phyloP scores from a whole-genome alignment of 2,888 invertebrate genomes.

The Leucophenga montana region DNA sequence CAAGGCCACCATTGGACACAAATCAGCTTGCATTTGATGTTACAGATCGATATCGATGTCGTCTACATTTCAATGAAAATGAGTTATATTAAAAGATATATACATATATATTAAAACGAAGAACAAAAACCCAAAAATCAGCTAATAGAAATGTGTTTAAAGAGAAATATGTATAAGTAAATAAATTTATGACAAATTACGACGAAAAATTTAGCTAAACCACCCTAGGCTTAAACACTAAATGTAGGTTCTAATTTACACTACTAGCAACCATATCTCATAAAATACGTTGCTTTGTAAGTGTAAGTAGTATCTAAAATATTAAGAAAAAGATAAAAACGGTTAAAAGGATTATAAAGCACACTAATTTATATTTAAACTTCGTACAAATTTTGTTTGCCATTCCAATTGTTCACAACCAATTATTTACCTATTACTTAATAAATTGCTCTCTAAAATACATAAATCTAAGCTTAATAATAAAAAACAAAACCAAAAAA shows the following conservation, averaged over 20 bases:
- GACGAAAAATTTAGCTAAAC: background rate
- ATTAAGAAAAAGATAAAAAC: background rate
- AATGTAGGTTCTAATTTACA: background rate
- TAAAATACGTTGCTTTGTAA: too few species aligned
- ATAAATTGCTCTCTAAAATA: background rate
- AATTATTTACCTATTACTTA: background rate
- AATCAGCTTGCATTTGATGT: constrained; percentile 4
- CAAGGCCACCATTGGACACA: background rate
- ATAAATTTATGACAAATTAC: background rate
- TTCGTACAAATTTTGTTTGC: constrained; percentile 17
- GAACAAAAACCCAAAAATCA: background rate
- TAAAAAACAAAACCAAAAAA: background rate
- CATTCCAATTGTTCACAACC: background rate
- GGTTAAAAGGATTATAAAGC: background rate
- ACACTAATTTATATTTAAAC: background rate
- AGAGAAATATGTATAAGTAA: background rate
- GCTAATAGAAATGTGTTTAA: background rate
- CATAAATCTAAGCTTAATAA: background rate
- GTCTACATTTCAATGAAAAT: constrained; percentile 12
- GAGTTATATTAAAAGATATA: background rate
- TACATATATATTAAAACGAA: background rate
- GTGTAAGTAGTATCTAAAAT: background rate
- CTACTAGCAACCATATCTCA: background rate
- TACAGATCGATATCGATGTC: background rate
- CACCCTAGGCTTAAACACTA: background rate